phyloP scores from a whole-genome alignment of 2,797 vertebrate genomes.

The Limnodromus scolopaceus region DNA sequence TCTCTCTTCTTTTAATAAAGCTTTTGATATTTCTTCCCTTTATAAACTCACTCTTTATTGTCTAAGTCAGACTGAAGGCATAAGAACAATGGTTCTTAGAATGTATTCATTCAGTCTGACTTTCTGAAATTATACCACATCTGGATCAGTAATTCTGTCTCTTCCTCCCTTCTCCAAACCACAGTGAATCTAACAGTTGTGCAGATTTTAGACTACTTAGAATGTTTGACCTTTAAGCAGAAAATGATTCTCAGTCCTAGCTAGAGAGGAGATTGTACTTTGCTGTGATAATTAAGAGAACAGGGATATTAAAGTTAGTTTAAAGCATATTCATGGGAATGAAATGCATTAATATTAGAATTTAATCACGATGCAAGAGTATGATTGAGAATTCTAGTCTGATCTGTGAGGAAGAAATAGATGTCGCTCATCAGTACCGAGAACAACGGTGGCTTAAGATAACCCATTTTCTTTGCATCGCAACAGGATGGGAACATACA shows the following conservation, averaged over 20 bases:
- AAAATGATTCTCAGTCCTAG: background rate
- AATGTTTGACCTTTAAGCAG: slow-evolving; percentile 22
- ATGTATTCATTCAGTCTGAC: background rate
- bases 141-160: background rate
- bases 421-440: background rate
- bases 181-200: background rate
- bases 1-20: background rate
- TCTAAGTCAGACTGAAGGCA: background rate
- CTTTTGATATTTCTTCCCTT: background rate
- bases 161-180: background rate
- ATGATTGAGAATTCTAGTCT: background rate
- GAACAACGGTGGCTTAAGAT: background rate
- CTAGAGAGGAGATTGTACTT: background rate
- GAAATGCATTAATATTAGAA: background rate
- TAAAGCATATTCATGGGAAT: background rate
- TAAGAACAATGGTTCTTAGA: background rate
- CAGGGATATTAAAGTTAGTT: slow-evolving; percentile 5
- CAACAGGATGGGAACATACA: background rate
- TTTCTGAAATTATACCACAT: background rate
- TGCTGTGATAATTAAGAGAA: slow-evolving; percentile 21
- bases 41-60: background rate
- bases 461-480: background rate
- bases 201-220: background rate
- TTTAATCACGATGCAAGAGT: background rate
- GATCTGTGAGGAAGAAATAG: background rate